Conservation (phyloP, 2,888 invertebrate species). For the Heteropelma amictum region DNA sequence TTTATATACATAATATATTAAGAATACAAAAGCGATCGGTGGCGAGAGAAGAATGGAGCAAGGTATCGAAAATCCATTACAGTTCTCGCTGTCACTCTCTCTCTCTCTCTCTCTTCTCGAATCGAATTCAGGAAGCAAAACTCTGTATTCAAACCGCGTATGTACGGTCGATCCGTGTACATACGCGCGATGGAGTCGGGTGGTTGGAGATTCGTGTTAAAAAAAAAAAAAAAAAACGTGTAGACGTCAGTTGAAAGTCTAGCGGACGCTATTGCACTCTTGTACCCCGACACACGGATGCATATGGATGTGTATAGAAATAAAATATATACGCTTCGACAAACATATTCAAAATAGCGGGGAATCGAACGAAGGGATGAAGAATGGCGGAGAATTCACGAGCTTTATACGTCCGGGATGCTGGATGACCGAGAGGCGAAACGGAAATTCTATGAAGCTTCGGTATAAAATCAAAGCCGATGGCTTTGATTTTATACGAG, state of each 20-base stretch:
- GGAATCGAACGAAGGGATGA: constrained; percentile 52
- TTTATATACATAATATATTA: background rate
- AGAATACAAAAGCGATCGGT: constrained; percentile 26
- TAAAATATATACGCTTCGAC: constrained; percentile 34
- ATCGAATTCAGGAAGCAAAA: constrained; percentile 36
- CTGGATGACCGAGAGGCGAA: constrained; percentile 32
- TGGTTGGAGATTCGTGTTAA: background rate
- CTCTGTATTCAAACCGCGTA: background rate
- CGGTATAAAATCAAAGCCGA: background rate
- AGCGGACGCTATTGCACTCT: background rate
- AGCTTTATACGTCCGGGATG: constrained; percentile 64
- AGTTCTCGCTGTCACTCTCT: constrained; percentile 25
- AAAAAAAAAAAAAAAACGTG: background rate
- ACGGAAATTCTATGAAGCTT: background rate
- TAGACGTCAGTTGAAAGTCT: no score
- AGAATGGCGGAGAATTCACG: constrained; percentile 8
- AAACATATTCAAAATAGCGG: constrained; percentile 59
- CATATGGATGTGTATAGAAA: background rate
- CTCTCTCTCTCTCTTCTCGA: no score
- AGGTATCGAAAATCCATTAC: constrained; percentile 45
- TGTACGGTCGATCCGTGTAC: no score
- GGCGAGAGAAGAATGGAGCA: constrained; percentile 23
- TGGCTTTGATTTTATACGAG: background rate
- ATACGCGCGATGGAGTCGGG: background rate
- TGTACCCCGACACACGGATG: background rate